Evolutionary conservation across 2,113 vertebrate species (phyloP).

Genomic region (Microcebus jonahi): DNA sequence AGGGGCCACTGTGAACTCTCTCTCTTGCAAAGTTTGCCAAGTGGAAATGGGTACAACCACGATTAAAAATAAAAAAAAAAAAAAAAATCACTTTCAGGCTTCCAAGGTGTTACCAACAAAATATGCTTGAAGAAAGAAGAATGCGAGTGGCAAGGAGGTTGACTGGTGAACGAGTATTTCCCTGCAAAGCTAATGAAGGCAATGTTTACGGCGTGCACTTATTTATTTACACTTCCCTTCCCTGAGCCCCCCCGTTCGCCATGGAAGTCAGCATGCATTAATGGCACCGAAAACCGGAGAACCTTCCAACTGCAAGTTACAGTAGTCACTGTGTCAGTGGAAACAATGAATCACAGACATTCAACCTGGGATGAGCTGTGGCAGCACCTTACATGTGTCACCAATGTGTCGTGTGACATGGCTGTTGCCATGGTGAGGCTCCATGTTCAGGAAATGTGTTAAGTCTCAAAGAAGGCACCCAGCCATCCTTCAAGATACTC

Average conservation of each 20-base stretch:
- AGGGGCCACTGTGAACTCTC: conserved; percentile 67
- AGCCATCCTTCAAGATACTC: conserved; percentile 84
- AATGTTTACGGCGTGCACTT: conserved; percentile 53
- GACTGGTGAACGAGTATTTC: conserved; percentile 57
- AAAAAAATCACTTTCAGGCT: conserved; percentile 69
- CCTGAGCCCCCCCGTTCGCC: conserved; percentile 46
- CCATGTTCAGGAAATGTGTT: conserved; percentile 88
- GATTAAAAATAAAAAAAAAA: conserved; percentile 79
- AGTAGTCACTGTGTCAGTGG: conserved; percentile 75
- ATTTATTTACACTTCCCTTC: conserved; percentile 58
- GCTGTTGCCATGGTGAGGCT: conserved; percentile 89
- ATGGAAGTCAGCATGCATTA: conserved; percentile 54
- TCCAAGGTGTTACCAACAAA: conserved; percentile 79
- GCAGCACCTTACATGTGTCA: conserved; percentile 83
- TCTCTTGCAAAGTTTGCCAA: conserved; percentile 68
- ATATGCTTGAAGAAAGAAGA: conserved; percentile 58
- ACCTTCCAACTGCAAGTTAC: conserved; percentile 56
- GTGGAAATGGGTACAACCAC: conserved; percentile 61
- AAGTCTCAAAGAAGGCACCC: conserved; percentile 87
- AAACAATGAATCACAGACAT: conserved; percentile 82
- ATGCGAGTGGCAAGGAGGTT: conserved; percentile 45
- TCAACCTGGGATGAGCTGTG: conserved; percentile 82
- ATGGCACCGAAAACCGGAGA: conserved; percentile 48
- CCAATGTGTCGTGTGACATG: conserved; percentile 84
- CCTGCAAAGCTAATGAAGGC: conserved; percentile 65